These are phyloP conservation scores for Archips xylosteana DNA, from an alignment of 2,888 invertebrate genomes.

Conservation along the genomic window DNA sequence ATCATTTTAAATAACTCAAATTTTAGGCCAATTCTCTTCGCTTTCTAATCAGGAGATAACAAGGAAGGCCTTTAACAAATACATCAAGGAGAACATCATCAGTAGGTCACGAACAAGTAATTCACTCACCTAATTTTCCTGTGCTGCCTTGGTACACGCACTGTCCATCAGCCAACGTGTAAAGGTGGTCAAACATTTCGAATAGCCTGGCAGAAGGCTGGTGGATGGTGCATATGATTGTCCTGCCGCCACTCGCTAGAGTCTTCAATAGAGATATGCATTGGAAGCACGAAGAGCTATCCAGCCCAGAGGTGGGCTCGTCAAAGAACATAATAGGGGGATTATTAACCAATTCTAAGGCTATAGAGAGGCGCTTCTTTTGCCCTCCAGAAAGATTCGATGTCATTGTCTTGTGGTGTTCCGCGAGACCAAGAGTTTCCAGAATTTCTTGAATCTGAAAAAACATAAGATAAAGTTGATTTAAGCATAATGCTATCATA, in stretches of 20 bases:
- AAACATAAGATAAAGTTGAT: not conserved
- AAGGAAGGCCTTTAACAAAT: too few relatives aligned
- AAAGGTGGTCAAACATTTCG: constrained; percentile 98
- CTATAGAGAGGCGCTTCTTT: constrained; percentile 97
- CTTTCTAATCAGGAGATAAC: too few relatives aligned
- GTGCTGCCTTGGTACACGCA: constrained; percentile 98
- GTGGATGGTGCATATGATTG: constrained; percentile 98
- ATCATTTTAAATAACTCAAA: too few relatives aligned
- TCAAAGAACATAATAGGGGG: constrained; percentile 99
- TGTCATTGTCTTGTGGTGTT: constrained; percentile 95
- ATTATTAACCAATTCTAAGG: constrained; percentile 97
- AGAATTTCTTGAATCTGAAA: constrained; percentile 96
- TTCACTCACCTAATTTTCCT: constrained; percentile 89
- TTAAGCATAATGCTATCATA: too few relatives aligned
- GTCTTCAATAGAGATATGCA: constrained; percentile 96
- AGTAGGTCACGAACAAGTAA: not conserved
- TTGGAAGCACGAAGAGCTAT: constrained; percentile 98
- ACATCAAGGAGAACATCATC: too few relatives aligned
- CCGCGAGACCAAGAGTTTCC: constrained; percentile 93
- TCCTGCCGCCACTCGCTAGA: constrained; percentile 95
- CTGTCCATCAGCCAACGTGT: constrained; percentile 96
- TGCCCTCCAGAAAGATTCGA: constrained; percentile 97
- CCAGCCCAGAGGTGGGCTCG: constrained; percentile 98
- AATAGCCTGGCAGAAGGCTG: constrained; percentile 98
- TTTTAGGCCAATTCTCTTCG: too few relatives aligned